Conservation (phyloP, 2,113 vertebrate genomes). For the Tetrax tetrax region DNA sequence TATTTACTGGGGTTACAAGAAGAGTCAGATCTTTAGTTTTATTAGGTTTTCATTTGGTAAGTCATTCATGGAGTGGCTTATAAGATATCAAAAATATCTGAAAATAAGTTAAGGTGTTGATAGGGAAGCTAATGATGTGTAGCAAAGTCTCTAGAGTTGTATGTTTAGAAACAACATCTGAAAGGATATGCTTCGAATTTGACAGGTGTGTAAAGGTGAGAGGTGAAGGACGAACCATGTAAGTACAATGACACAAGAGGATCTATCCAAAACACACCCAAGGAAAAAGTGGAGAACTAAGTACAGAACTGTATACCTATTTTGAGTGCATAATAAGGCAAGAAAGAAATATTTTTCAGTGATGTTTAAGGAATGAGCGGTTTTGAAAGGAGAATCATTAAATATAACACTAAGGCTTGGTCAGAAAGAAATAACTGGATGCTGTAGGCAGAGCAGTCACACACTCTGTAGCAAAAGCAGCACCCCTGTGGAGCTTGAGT, state of each 20-base stretch:
- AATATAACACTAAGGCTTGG: background rate
- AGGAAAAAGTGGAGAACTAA: background rate
- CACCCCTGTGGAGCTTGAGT: background rate
- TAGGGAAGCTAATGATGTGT: background rate
- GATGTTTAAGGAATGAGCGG: background rate
- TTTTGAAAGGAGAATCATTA: background rate
- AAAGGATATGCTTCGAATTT: background rate
- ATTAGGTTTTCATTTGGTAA: background rate
- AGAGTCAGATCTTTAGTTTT: background rate
- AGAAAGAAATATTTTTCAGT: background rate
- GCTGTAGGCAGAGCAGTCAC: background rate
- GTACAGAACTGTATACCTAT: background rate
- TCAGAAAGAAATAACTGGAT: background rate
- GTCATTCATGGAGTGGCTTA: background rate
- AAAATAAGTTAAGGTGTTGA: background rate
- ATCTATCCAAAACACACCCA: background rate
- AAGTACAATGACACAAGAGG: background rate
- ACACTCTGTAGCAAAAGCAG: background rate
- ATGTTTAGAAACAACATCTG: background rate
- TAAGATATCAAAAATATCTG: background rate
- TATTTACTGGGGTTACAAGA: background rate
- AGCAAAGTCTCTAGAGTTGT: background rate
- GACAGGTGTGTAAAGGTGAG: background rate
- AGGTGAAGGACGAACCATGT: background rate
- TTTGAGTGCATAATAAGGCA: background rate